phyloP scores from a whole-genome alignment of 2,888 invertebrate genomes.

The Tenthredo mesomela region DNA sequence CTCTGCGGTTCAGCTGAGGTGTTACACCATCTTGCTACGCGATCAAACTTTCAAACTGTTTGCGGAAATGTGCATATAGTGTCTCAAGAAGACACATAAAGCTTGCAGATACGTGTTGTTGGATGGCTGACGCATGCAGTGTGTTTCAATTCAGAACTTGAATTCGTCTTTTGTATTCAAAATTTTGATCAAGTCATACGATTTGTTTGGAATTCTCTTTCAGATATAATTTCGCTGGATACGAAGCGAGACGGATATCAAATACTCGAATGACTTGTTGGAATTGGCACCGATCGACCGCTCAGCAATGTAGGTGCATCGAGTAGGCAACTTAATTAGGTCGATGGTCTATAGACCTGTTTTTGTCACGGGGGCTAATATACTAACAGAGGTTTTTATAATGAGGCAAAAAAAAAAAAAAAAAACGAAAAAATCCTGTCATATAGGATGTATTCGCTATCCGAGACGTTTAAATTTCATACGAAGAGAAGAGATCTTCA shows the following conservation, averaged over 20 bases:
- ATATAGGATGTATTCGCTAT: neutral
- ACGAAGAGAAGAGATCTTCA: neutral
- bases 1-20: conserved; percentile 6
- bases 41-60: conserved; percentile 28
- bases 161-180: neutral
- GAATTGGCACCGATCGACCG: neutral
- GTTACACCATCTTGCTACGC: conserved; percentile 27
- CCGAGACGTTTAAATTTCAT: neutral
- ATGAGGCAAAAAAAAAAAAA: neutral
- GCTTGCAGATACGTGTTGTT: neutral
- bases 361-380: neutral
- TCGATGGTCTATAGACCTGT: neutral
- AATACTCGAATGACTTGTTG: no score
- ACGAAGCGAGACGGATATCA: neutral
- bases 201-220: neutral
- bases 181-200: neutral
- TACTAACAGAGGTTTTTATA: neutral
- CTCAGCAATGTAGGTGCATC: neutral
- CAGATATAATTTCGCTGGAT: neutral
- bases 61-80: conserved; percentile 5
- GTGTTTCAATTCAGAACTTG: neutral
- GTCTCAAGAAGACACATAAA: conserved; percentile 10
- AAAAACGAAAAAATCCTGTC: neutral
- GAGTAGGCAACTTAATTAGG: neutral
- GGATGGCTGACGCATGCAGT: neutral